Evolutionary conservation across 2,797 vertebrate species (phyloP).

Genomic region (Eulemur mongoz): DNA sequence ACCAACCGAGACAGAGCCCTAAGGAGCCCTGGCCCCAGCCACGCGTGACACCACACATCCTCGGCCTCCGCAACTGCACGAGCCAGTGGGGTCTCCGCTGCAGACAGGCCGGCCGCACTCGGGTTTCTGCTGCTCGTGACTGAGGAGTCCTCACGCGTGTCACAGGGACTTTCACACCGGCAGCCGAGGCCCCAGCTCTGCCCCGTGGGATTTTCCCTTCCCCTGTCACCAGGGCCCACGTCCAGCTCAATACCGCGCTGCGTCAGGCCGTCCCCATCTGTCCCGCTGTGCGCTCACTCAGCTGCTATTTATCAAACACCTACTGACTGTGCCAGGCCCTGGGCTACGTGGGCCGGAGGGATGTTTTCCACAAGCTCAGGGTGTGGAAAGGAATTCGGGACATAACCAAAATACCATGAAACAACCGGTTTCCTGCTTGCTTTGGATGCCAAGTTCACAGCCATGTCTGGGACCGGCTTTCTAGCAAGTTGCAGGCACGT

Average conservation of each 20-base stretch:
- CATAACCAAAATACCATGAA: neutral
- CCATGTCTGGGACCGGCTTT: neutral
- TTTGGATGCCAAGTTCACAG: neutral
- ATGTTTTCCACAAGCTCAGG: neutral
- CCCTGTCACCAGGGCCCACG: neutral
- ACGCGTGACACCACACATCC: neutral
- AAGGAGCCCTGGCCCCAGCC: neutral
- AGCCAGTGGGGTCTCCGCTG: neutral
- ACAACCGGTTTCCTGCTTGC: neutral
- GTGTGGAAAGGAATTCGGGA: neutral
- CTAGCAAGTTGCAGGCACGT: neutral
- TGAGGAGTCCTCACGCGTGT: neutral
- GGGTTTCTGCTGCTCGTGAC: neutral
- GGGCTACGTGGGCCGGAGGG: neutral
- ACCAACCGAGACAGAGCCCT: neutral
- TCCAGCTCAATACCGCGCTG: neutral
- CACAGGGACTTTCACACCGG: accelerated
- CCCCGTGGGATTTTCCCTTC: neutral
- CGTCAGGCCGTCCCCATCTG: accelerated
- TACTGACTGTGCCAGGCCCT: neutral
- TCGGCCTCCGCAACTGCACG: neutral
- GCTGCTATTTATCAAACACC: neutral
- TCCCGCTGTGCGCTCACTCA: neutral
- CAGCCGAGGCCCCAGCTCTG: neutral
- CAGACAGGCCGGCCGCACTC: neutral